Conservation (phyloP, 2,888 invertebrate species). For the Troides aeacus region DNA sequence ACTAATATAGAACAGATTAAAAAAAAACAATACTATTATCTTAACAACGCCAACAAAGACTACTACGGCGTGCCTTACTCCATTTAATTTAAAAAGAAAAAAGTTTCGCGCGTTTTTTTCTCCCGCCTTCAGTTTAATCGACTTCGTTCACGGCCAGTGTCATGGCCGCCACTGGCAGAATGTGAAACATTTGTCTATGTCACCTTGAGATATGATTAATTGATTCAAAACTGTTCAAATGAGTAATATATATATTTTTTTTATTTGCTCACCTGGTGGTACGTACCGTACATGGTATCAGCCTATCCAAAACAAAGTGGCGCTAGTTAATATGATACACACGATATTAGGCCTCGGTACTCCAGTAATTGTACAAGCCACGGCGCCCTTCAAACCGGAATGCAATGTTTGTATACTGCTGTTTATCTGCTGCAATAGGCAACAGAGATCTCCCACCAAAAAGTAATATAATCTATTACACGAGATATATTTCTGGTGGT, state of each 20-base stretch:
- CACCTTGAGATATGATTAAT: constrained; percentile 20
- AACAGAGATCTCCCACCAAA: too few relatives aligned
- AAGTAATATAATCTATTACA: neutral
- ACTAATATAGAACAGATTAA: constrained; percentile 3
- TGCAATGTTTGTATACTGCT: too few relatives aligned
- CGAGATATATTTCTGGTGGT: neutral
- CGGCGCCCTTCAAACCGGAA: too few relatives aligned
- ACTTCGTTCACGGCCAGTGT: constrained; percentile 23
- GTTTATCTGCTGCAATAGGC: too few relatives aligned
- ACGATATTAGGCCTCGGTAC: too few relatives aligned
- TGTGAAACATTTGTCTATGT: constrained; percentile 2
- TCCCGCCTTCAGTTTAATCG: constrained; percentile 32
- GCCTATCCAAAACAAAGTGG: too few relatives aligned
- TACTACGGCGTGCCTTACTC: neutral
- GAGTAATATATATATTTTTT: neutral
- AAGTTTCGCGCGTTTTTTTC: constrained; percentile 22
- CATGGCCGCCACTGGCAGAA: constrained; percentile 17
- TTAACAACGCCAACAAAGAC: constrained; percentile 8
- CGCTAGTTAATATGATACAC: too few relatives aligned
- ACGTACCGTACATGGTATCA: too few relatives aligned
- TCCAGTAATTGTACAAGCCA: too few relatives aligned
- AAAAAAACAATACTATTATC: constrained; percentile 5
- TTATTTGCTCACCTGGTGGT: too few relatives aligned
- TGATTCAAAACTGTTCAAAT: constrained; percentile 5
- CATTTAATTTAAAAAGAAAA: constrained; percentile 9